These are phyloP conservation scores for Esox niger DNA, from an alignment of 2,113 vertebrate genomes.

Conservation along the genomic window DNA sequence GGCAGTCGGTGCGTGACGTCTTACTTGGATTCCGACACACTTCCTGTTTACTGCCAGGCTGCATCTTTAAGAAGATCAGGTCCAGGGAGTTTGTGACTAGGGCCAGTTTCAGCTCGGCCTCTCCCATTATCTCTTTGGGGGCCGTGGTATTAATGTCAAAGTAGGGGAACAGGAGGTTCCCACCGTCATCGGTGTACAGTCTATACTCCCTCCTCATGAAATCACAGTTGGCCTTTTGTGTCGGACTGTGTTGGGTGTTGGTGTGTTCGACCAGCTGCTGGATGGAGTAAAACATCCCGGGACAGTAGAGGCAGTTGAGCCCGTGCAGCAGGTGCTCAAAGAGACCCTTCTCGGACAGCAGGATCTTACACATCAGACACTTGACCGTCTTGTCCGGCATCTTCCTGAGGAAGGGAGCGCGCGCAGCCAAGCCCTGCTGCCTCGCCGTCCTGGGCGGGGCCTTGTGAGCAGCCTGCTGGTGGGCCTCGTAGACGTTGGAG, in stretches of 20 bases:
- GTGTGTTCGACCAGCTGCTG: conserved; percentile 83
- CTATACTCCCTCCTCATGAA: conserved; percentile 86
- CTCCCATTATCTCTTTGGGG: conserved; percentile 84
- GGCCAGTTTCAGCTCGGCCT: conserved; percentile 84
- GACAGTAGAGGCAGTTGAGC: conserved; percentile 89
- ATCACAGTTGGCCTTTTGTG: conserved; percentile 79
- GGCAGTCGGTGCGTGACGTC: conserved; percentile 75
- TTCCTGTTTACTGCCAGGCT: conserved; percentile 65
- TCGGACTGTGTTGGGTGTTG: conserved; percentile 77
- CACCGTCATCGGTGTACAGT: conserved; percentile 76
- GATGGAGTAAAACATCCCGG: conserved; percentile 85
- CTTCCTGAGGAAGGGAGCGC: conserved; percentile 84
- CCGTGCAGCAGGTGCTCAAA: conserved; percentile 91
- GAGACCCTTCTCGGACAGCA: conserved; percentile 84
- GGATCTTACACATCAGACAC: conserved; percentile 84
- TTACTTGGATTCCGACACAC: conserved; percentile 56
- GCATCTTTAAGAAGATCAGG: conserved; percentile 85
- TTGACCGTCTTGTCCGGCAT: conserved; percentile 87
- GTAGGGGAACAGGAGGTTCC: conserved; percentile 84
- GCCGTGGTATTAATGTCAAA: conserved; percentile 85
- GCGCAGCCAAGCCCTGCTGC: conserved; percentile 78
- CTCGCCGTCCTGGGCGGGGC: conserved; percentile 50
- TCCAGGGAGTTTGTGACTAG: conserved; percentile 81
- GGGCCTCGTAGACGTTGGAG: conserved; percentile 89
- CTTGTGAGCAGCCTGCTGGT: conserved; percentile 87